Conservation (phyloP, 2,888 invertebrate species). For the Malachius bipustulatus region DNA sequence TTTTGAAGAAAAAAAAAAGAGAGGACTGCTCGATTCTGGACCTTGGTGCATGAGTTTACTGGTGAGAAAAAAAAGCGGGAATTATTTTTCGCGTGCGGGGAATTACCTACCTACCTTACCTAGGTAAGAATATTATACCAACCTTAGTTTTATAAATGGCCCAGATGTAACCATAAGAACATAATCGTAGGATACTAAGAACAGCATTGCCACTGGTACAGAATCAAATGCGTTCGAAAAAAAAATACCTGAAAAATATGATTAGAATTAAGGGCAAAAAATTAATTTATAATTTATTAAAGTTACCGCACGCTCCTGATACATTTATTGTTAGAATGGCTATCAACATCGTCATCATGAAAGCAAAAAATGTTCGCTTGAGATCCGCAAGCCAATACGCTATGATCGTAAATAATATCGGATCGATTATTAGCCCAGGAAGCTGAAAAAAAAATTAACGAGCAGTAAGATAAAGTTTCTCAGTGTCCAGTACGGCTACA, state of each 20-base stretch:
- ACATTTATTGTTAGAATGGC: constrained; percentile 73
- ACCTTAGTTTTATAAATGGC: constrained; percentile 70
- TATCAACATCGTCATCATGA: constrained; percentile 54
- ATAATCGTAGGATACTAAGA: constrained; percentile 76
- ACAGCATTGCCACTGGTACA: constrained; percentile 68
- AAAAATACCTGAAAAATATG: constrained; percentile 52
- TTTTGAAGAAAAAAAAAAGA: no score
- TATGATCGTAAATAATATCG: constrained; percentile 66
- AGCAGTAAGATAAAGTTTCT: not conserved
- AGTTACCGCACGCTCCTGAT: constrained; percentile 73
- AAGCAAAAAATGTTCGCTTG: constrained; percentile 52
- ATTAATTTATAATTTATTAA: constrained; percentile 7
- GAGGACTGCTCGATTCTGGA: no score
- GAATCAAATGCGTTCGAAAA: constrained; percentile 77
- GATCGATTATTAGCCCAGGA: constrained; percentile 75
- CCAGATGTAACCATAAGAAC: constrained; percentile 80
- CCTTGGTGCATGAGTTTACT: no score
- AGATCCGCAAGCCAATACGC: constrained; percentile 84
- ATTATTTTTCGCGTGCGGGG: no score
- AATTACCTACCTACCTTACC: no score
- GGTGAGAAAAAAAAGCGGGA: no score
- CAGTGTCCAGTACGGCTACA: no score
- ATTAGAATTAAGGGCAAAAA: constrained; percentile 3
- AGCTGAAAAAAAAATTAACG: constrained; percentile 42
- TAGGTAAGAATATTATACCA: no score